Base-by-base conservation (phyloP, 2,113 vertebrate genomes). In the Gnathochromis pfefferi region DNA sequence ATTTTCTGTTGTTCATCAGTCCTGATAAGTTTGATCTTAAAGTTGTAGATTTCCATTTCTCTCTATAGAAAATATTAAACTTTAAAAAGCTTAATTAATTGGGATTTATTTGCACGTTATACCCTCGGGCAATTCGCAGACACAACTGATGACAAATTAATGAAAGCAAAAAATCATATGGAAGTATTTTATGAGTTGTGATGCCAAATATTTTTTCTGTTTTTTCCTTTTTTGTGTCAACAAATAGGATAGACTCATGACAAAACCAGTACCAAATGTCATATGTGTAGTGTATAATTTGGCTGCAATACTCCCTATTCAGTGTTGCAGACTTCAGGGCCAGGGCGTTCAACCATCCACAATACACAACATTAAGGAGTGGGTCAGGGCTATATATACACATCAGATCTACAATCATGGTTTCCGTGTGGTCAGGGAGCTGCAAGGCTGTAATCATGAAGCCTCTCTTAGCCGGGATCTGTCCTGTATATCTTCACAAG, bases 371-470 rank as follows among this genome's bases (percentile, higher is more conserved):
- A 88, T 92, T 89, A 94, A 94, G 95, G 94, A 95, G 91, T 89
- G 89, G 87, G 82, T 84, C 47, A 6, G 70, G 6, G 60, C 95
- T 97, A 96, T 96, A 96, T 96, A 95, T 96, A 96, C 83, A 82
- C 88, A 23, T 81, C 81, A 91, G 92, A 87, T 89, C 95, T 95
- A 90, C 95, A 96, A 97, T 96, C 94, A 96, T 94, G 92, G 95
- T 86, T 89, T 93, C 91, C 83, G 84, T 94, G 93, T 92, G 95
- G 95, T 90, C 90, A 88, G 90, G 85, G 89, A 93, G 79, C 83
- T 81, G 73, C 92, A 95, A 87, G 84, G 85, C 94, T 96, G 81
- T 95, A 95, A 94, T 96, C 90, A 93, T 16, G 13, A 78, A 84
- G 45, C 83, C 89, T 35, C 82, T 81, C 86, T 87, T 81, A 87